These are phyloP conservation scores for Falco concolor DNA, from an alignment of 2,797 vertebrate species.

Conservation along the genomic window DNA sequence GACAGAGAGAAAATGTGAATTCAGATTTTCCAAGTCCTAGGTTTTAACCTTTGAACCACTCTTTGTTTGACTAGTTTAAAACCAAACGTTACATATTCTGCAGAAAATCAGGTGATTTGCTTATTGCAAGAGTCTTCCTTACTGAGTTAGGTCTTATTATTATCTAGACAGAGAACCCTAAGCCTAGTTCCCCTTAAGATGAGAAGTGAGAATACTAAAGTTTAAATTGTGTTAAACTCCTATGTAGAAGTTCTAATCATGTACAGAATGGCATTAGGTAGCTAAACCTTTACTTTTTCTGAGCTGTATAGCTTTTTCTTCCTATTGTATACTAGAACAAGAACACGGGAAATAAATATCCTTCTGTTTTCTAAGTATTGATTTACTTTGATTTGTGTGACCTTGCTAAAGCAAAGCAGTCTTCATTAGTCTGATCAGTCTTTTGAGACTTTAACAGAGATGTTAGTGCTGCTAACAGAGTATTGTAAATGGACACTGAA, in stretches of 20 bases:
- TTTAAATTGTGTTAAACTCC: neutral
- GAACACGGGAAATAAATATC: neutral
- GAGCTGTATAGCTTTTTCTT: neutral
- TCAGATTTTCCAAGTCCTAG: neutral
- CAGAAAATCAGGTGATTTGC: neutral
- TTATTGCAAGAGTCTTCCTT: neutral
- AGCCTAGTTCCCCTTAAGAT: neutral
- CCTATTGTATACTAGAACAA: neutral
- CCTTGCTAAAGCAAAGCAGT: neutral
- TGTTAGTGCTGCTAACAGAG: neutral
- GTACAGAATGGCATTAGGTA: neutral
- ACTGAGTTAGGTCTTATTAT: neutral
- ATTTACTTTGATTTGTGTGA: neutral
- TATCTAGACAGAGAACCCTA: neutral
- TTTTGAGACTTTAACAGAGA: neutral
- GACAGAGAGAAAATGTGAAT: neutral
- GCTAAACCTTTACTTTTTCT: neutral
- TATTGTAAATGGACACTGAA: neutral
- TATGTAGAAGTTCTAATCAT: neutral
- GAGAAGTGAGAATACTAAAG: neutral
- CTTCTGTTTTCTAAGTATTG: neutral
- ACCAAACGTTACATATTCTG: neutral
- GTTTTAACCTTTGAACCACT: neutral
- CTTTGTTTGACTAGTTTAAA: neutral
- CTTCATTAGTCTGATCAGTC: neutral